A percentile compares a stretch with the other conserved stretches of the same genome.
Evolutionary conservation across 2,888 invertebrate species (phyloP).

Genomic region (Noctuana brunneofusca): DNA sequence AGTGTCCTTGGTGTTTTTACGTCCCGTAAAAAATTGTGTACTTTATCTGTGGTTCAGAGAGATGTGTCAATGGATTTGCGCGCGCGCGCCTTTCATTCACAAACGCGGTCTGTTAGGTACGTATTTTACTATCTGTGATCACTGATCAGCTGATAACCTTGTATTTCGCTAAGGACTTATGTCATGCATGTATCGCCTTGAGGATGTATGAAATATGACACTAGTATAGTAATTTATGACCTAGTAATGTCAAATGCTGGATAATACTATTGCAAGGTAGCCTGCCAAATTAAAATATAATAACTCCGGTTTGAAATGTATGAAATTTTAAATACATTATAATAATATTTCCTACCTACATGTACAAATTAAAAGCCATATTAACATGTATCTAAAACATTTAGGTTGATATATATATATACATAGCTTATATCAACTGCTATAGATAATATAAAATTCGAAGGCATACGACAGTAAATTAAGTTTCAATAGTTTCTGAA

Average conservation of each 20-base stretch:
- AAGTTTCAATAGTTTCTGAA: too few relatives aligned
- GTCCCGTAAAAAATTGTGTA: constrained; percentile 27
- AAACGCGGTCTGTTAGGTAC: constrained; percentile 63
- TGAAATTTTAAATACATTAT: too few relatives aligned
- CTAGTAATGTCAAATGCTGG: neutral
- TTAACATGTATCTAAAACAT: too few relatives aligned
- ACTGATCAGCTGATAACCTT: constrained; percentile 28
- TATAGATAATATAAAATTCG: too few relatives aligned
- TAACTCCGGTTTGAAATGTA: too few relatives aligned
- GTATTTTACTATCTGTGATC: constrained; percentile 37
- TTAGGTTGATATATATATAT: too few relatives aligned
- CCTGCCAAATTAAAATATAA: too few relatives aligned
- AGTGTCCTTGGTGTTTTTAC: constrained; percentile 42
- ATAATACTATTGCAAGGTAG: neutral
- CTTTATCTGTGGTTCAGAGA: constrained; percentile 57
- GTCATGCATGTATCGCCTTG: constrained; percentile 27
- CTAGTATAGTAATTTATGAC: constrained; percentile 20
- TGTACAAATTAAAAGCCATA: too few relatives aligned
- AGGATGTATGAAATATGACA: constrained; percentile 27
- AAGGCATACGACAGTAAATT: too few relatives aligned
- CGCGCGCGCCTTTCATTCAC: constrained; percentile 63
- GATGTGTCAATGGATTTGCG: constrained; percentile 75
- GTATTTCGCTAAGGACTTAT: constrained; percentile 32
- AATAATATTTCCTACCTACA: too few relatives aligned
- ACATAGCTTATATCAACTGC: too few relatives aligned